These are phyloP conservation scores for Buphagus erythrorhynchus DNA, from an alignment of 2,797 vertebrate genomes.

Conservation along the genomic window DNA sequence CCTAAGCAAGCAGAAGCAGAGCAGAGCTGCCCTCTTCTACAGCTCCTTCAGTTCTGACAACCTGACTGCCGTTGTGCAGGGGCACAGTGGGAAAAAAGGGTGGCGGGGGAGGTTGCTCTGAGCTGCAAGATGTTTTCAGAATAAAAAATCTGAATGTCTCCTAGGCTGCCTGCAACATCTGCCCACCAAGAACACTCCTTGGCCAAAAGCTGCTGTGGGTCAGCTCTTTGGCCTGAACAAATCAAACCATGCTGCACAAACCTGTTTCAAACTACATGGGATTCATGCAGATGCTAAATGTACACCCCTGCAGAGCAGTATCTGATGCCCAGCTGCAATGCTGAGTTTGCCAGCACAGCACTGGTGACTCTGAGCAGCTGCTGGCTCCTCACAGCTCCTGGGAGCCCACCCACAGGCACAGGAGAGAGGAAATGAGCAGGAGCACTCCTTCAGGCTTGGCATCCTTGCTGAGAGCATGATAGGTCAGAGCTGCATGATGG, in stretches of 20 bases:
- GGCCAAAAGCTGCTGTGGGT: background rate
- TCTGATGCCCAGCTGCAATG: background rate
- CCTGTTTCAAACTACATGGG: background rate
- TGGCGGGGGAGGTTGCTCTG: background rate
- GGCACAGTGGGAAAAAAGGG: background rate
- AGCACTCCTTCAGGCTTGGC: background rate
- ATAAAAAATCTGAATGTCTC: background rate
- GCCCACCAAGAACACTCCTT: background rate
- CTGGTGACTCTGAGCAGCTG: background rate
- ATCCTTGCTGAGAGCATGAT: background rate
- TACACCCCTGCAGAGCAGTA: background rate
- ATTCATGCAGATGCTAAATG: background rate
- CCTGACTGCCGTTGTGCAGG: fast-evolving
- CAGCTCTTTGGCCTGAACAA: background rate
- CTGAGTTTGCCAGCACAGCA: background rate
- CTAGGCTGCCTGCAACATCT: background rate
- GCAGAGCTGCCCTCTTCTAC: background rate
- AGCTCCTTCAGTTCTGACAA: background rate
- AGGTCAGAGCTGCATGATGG: background rate
- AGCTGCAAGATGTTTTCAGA: background rate
- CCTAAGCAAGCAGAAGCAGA: background rate
- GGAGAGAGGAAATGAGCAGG: background rate
- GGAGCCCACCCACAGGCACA: background rate
- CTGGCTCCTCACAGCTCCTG: background rate
- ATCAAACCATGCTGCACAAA: background rate